phyloP scores from a whole-genome alignment of 2,113 vertebrate genomes.

The Salvelinus sp. region DNA sequence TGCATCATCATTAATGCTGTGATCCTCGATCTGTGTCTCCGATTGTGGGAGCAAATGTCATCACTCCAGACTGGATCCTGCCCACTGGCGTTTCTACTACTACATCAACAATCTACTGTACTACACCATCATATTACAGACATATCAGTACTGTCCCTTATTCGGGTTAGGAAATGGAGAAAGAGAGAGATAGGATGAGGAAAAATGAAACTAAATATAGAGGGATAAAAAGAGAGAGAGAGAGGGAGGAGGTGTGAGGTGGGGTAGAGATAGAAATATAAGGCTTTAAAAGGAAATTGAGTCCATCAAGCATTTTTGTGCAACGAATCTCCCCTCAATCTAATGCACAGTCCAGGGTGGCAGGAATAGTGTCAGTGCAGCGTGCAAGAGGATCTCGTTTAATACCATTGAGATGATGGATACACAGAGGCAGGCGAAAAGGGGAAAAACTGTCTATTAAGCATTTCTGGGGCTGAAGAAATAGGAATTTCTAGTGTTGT shows the following conservation, averaged over 20 bases:
- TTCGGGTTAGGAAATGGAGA: neutral
- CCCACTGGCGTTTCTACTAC: neutral
- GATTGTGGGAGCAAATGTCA: constrained; percentile 15
- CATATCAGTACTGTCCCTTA: too few relatives aligned
- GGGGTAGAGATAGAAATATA: neutral
- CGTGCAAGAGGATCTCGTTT: neutral
- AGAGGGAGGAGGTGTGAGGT: neutral
- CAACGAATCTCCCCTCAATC: constrained; percentile 12
- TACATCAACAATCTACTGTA: neutral
- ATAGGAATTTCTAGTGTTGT: neutral
- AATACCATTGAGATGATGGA: neutral
- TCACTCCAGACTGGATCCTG: constrained; percentile 28
- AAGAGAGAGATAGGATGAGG: neutral
- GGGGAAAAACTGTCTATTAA: constrained; percentile 10
- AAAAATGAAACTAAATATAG: neutral
- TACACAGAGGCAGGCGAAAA: neutral
- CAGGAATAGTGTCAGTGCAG: neutral
- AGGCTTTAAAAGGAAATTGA: constrained; percentile 30
- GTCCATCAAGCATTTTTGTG: constrained; percentile 46
- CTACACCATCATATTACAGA: neutral
- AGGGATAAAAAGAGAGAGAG: too few relatives aligned
- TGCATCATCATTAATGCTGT: neutral
- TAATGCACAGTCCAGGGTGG: constrained; percentile 27
- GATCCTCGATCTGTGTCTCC: constrained; percentile 12
- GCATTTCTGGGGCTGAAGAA: neutral